Evolutionary conservation across 2,888 invertebrate species (phyloP).

Genomic region (Acanthosepion lycidas): DNA sequence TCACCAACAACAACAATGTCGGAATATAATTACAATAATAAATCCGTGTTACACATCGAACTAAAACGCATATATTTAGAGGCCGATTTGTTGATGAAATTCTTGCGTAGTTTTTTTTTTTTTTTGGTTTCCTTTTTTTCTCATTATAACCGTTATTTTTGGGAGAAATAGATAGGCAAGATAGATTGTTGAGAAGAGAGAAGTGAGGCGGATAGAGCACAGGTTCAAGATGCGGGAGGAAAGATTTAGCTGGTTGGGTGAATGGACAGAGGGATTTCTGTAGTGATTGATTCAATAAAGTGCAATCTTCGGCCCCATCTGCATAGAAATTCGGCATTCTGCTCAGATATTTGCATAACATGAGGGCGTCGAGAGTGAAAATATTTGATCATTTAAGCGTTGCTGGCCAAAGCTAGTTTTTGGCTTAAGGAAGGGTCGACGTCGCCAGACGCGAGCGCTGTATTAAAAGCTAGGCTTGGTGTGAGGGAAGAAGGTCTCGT

Average conservation of each 20-base stretch:
- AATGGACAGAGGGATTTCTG: background rate
- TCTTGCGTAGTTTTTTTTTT: background rate
- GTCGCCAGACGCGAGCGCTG: too few relatives aligned
- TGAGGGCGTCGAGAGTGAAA: background rate
- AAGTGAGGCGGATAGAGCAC: background rate
- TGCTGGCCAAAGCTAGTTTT: background rate
- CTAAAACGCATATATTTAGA: background rate
- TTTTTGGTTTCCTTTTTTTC: background rate
- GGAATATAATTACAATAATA: conserved; percentile 2
- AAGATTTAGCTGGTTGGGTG: background rate
- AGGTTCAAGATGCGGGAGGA: background rate
- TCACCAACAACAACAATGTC: background rate
- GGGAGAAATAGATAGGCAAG: background rate
- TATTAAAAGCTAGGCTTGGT: too few relatives aligned
- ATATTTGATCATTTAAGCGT: conserved; percentile 2
- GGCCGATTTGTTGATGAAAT: background rate
- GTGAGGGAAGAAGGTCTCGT: too few relatives aligned
- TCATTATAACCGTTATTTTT: background rate
- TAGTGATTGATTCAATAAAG: conserved; percentile 2
- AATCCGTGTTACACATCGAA: background rate
- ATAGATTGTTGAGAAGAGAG: background rate
- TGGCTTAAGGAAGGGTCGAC: background rate
- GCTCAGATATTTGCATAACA: background rate
- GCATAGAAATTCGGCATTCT: background rate
- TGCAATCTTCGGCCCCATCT: conserved; percentile 33